These are phyloP conservation scores for Ciconia boyciana DNA, from an alignment of 2,113 vertebrate genomes.

Conservation along the genomic window DNA sequence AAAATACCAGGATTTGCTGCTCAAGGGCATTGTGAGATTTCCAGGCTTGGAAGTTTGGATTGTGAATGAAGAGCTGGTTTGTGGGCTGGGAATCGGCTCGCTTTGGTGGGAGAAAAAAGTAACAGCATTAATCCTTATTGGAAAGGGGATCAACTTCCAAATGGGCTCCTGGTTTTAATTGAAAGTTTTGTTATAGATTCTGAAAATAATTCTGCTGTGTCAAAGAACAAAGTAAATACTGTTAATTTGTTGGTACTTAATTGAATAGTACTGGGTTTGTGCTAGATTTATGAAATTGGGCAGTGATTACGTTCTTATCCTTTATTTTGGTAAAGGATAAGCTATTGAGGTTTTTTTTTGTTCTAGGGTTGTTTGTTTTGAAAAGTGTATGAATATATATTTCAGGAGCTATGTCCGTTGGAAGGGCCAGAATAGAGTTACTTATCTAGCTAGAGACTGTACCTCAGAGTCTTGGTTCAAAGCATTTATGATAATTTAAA, in stretches of 20 bases:
- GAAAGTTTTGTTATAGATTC: background rate
- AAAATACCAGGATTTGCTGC: background rate
- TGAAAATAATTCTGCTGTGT: background rate
- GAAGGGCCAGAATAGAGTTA: background rate
- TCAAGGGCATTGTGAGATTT: background rate
- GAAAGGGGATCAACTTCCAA: background rate
- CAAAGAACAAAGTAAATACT: background rate
- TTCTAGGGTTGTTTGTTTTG: background rate
- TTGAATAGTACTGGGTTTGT: background rate
- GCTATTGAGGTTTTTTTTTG: background rate
- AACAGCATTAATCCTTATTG: background rate
- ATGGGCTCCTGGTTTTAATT: background rate
- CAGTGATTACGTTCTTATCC: background rate
- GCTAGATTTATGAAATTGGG: background rate
- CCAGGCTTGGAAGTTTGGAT: background rate
- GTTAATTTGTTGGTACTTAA: background rate
- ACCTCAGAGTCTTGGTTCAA: background rate
- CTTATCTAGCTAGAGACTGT: background rate
- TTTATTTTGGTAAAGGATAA: background rate
- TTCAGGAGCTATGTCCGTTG: background rate
- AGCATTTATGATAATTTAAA: background rate
- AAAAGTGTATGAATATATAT: background rate
- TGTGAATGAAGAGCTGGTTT: background rate
- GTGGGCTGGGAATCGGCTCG: fast-evolving
- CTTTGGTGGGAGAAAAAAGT: background rate